phyloP scores from a whole-genome alignment of 2,888 invertebrate species.

The Drosophila bunnanda region DNA sequence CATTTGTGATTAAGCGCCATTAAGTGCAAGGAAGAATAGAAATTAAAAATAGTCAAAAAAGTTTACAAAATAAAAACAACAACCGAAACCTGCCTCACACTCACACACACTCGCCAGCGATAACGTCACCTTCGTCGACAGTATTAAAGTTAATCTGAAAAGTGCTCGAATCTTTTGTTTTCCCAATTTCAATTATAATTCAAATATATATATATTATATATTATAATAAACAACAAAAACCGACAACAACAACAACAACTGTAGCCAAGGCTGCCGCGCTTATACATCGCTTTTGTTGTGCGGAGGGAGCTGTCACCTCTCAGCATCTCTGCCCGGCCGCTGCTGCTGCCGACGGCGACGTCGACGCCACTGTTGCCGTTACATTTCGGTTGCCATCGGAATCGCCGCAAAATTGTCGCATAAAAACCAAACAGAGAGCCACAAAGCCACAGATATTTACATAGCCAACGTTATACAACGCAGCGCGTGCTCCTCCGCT shows the following conservation, averaged over 20 bases:
- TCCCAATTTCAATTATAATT: constrained; percentile 59
- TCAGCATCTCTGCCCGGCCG: constrained; percentile 39
- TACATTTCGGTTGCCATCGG: constrained; percentile 62
- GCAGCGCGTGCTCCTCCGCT: constrained; percentile 29
- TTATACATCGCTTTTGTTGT: constrained; percentile 25
- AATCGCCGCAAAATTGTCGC: constrained; percentile 62
- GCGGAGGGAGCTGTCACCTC: constrained; percentile 38
- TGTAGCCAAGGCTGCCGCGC: constrained; percentile 32
- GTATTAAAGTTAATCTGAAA: constrained; percentile 56
- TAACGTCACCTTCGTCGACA: constrained; percentile 64
- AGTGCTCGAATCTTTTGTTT: constrained; percentile 75
- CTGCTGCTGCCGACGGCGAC: constrained; percentile 37
- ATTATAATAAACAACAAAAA: constrained; percentile 29
- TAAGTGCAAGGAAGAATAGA: constrained; percentile 1
- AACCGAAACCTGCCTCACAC: constrained; percentile 43
- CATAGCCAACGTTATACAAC: constrained; percentile 40
- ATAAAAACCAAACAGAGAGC: constrained; percentile 58
- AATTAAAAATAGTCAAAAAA: constrained; percentile 13
- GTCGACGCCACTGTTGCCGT: constrained; percentile 44
- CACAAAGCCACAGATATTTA: constrained; percentile 50
- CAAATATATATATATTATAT: too few relatives aligned
- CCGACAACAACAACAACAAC: constrained; percentile 14
- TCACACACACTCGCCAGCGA: constrained; percentile 41
- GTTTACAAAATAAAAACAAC: constrained; percentile 22
- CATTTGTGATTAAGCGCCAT: constrained; percentile 65